Conservation (phyloP, 2,888 invertebrate genomes). For the Oxycera nigricornis region DNA sequence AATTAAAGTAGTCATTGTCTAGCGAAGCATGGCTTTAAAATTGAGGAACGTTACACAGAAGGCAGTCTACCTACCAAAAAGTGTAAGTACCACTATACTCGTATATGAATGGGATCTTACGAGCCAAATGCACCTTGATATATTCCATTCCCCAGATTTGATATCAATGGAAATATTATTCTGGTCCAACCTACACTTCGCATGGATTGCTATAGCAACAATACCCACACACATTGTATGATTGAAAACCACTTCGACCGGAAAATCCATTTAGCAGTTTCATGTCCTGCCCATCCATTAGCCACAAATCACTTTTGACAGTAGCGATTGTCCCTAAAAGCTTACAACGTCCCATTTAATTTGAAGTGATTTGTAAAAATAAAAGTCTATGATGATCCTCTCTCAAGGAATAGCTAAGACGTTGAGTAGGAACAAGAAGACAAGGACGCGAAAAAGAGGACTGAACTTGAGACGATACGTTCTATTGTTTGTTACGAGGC, state of each 20-base stretch:
- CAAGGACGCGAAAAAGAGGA: neutral
- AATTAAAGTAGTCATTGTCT: conserved; percentile 11
- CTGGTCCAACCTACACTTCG: neutral
- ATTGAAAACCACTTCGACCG: conserved; percentile 36
- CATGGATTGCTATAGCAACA: neutral
- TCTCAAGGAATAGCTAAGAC: neutral
- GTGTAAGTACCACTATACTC: too few relatives aligned
- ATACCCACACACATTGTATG: conserved; percentile 11
- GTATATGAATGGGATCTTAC: too few relatives aligned
- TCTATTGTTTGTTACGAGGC: neutral
- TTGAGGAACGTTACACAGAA: neutral
- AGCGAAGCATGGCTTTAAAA: conserved; percentile 13
- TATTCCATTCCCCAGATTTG: conserved; percentile 16
- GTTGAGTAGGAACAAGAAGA: neutral
- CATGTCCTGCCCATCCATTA: conserved; percentile 35
- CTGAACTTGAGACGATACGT: conserved; percentile 24
- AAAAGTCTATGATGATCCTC: conserved; percentile 25
- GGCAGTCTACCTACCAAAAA: neutral
- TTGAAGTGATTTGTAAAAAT: conserved; percentile 42
- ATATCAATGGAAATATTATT: conserved; percentile 18
- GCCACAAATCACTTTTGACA: conserved; percentile 43
- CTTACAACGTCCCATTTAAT: conserved; percentile 42
- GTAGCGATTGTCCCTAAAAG: conserved; percentile 43
- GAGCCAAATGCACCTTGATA: too few relatives aligned
- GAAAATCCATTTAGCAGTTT: conserved; percentile 33